These are phyloP conservation scores for Catostomus latipinnis DNA, from an alignment of 2,797 vertebrate genomes.

Conservation along the genomic window DNA sequence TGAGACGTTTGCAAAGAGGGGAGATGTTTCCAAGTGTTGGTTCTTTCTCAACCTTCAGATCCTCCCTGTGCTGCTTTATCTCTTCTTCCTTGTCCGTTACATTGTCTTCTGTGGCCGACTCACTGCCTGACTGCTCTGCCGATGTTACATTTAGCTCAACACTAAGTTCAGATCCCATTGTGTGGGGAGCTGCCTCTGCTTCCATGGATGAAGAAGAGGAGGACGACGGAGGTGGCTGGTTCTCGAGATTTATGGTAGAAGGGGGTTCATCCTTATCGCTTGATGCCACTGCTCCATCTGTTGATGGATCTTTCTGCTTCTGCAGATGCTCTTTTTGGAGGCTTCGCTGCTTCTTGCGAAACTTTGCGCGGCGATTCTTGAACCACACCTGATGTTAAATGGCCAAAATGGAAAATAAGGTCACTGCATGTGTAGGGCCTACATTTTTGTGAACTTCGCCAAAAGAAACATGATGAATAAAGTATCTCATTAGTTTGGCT, in stretches of 20 bases:
- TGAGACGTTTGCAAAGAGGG: constrained; percentile 85
- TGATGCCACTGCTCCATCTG: constrained; percentile 79
- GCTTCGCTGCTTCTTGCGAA: constrained; percentile 98
- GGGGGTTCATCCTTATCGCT: constrained; percentile 79
- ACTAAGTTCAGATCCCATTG: constrained; percentile 76
- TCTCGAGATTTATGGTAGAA: constrained; percentile 75
- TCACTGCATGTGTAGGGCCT: not conserved
- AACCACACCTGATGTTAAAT: constrained; percentile 89
- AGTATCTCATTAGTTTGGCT: too few relatives aligned
- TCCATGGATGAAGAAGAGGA: constrained; percentile 79
- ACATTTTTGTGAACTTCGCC: not conserved
- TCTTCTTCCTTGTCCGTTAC: constrained; percentile 88
- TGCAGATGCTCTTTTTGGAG: constrained; percentile 98
- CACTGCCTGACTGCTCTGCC: constrained; percentile 92
- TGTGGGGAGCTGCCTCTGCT: constrained; percentile 75
- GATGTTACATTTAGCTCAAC: constrained; percentile 90
- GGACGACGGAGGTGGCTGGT: constrained; percentile 73
- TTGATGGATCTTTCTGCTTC: constrained; percentile 90
- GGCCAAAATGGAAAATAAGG: too few relatives aligned
- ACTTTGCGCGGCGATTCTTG: constrained; percentile 97
- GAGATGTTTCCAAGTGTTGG: constrained; percentile 80
- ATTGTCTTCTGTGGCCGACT: constrained; percentile 91
- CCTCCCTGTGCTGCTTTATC: constrained; percentile 81
- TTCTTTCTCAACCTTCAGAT: constrained; percentile 85
- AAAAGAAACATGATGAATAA: not conserved